These are phyloP conservation scores for Leptopterna dolabrata DNA, from an alignment of 2,888 invertebrate genomes.

Conservation along the genomic window DNA sequence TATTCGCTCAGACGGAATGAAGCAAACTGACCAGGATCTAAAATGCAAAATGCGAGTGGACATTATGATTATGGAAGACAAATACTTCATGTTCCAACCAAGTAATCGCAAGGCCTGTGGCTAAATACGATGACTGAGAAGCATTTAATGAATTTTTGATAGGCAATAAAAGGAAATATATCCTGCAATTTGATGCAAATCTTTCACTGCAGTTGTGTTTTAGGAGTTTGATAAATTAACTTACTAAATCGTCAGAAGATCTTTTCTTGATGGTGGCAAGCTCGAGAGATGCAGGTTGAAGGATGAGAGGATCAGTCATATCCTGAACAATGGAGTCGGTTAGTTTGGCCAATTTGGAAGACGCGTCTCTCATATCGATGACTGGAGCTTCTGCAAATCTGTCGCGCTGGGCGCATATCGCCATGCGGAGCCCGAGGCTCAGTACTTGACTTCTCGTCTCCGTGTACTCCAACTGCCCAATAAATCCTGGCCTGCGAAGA, in stretches of 20 bases:
- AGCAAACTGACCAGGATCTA: too few species aligned
- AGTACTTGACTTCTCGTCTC: conserved; percentile 79
- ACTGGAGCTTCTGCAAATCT: conserved; percentile 89
- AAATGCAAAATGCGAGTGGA: too few species aligned
- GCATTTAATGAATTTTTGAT: too few species aligned
- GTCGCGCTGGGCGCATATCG: conserved; percentile 90
- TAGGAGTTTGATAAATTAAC: too few species aligned
- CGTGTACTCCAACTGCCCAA: conserved; percentile 76
- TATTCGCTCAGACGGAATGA: too few species aligned
- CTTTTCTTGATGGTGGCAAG: conserved; percentile 86
- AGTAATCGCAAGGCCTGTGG: too few species aligned
- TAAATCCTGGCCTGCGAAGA: conserved; percentile 73
- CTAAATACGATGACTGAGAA: too few species aligned
- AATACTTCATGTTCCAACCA: too few species aligned
- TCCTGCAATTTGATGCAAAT: too few species aligned
- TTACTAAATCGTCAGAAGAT: conserved; percentile 82
- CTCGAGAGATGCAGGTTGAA: conserved; percentile 92
- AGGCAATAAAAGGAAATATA: too few species aligned
- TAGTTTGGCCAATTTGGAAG: conserved; percentile 79
- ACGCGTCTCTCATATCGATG: conserved; percentile 78
- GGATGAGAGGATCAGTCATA: conserved; percentile 86
- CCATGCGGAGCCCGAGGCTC: conserved; percentile 85
- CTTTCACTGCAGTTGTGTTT: too few species aligned
- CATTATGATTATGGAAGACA: too few species aligned
- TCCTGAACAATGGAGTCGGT: conserved; percentile 90